Percentiles rank a stretch among this genome's conserved stretches.
Evolutionary conservation across 2,797 vertebrate genomes (phyloP).

Genomic region (Babyrousa celebensis): DNA sequence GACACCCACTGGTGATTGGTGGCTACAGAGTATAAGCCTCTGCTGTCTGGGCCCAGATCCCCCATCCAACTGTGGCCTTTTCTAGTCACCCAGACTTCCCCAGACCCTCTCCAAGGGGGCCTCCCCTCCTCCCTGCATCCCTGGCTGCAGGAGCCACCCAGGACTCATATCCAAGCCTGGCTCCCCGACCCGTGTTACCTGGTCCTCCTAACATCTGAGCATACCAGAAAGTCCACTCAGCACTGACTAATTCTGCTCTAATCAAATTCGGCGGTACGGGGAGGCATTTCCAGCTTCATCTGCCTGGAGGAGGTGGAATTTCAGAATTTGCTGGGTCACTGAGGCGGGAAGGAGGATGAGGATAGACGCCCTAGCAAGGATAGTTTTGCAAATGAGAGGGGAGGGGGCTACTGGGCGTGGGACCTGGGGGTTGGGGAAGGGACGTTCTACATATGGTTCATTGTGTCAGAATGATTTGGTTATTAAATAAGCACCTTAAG

Average conservation of each 20-base stretch:
- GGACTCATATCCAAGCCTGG: neutral
- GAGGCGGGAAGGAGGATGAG: neutral
- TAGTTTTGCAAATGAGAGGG: fast-evolving
- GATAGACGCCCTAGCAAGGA: neutral
- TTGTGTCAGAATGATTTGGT: slow-evolving; percentile 61
- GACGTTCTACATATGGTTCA: neutral
- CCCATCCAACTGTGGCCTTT: neutral
- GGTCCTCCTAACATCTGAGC: neutral
- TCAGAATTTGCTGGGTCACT: neutral
- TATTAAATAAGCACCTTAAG: slow-evolving; percentile 71
- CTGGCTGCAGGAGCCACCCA: neutral
- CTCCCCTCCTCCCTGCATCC: neutral
- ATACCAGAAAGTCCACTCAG: neutral
- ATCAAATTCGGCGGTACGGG: no score
- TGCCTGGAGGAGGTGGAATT: neutral
- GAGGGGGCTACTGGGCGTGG: no score
- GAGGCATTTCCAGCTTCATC: no score
- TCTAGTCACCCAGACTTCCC: neutral
- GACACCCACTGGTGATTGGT: neutral
- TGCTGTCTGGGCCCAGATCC: neutral
- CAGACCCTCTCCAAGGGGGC: neutral
- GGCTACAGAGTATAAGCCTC: neutral
- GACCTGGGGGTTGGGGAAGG: no score
- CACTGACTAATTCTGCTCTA: no score
- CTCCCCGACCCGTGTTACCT: neutral